Conservation (phyloP, 2,888 invertebrate genomes). For the Oasisia sp. region DNA sequence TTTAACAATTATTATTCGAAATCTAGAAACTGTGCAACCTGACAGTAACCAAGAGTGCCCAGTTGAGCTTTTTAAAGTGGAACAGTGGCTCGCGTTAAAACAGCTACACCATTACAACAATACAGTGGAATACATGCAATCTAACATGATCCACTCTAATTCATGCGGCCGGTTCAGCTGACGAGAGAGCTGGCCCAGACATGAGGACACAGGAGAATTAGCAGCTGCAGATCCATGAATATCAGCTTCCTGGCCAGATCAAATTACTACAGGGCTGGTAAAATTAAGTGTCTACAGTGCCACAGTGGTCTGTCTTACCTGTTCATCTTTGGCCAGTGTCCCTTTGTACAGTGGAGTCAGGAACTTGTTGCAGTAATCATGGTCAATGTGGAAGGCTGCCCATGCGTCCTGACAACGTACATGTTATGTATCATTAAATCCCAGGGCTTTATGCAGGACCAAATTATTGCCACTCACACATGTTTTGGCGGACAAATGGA, state of each 20-base stretch:
- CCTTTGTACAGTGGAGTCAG: conserved; percentile 57
- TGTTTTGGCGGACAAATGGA: too few species aligned
- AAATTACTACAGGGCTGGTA: background rate
- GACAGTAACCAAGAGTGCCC: background rate
- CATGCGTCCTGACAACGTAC: conserved; percentile 58
- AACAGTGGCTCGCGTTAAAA: background rate
- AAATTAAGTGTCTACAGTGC: background rate
- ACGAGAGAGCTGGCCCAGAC: background rate
- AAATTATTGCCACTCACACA: too few species aligned
- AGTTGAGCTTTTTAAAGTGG: background rate
- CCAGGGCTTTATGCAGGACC: too few species aligned
- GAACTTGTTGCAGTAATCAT: conserved; percentile 55
- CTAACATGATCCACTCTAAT: background rate
- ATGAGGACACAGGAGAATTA: background rate
- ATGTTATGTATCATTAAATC: too few species aligned
- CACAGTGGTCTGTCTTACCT: background rate
- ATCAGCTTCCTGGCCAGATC: background rate
- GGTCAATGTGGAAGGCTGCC: conserved; percentile 61
- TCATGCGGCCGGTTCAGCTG: background rate
- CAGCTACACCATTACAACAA: background rate
- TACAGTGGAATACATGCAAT: background rate
- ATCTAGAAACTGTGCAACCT: background rate
- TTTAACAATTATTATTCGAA: background rate
- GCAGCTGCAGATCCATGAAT: background rate
- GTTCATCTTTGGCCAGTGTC: conserved; percentile 24